These are phyloP conservation scores for Subacronicta megacephala DNA, from an alignment of 2,888 invertebrate genomes.

Conservation along the genomic window DNA sequence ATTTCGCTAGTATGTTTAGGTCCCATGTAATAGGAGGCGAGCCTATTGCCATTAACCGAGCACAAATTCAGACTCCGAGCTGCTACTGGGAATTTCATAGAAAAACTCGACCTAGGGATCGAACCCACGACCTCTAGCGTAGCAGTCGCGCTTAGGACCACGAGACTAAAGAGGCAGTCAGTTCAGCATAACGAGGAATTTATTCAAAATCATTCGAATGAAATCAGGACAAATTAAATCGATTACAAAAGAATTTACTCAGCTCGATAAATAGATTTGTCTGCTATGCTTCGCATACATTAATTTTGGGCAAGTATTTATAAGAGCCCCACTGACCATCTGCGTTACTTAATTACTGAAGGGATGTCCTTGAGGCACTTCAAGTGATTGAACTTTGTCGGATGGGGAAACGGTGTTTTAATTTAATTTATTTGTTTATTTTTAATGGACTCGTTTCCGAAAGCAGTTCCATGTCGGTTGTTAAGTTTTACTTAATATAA, in stretches of 20 bases:
- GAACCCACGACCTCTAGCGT: no score
- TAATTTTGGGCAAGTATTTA: slow-evolving; percentile 42
- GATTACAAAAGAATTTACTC: background rate
- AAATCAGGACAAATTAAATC: slow-evolving; percentile 23
- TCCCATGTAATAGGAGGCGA: no score
- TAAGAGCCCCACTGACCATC: slow-evolving; percentile 29
- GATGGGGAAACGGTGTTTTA: background rate
- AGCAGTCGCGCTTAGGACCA: no score
- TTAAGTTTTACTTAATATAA: no score
- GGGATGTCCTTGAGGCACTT: slow-evolving; percentile 18
- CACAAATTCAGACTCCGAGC: no score
- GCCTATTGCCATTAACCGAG: no score
- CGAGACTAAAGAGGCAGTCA: no score
- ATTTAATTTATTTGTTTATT: background rate
- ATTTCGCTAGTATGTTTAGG: no score
- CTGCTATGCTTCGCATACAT: slow-evolving; percentile 29
- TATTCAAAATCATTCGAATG: slow-evolving; percentile 32
- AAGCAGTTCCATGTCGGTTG: no score
- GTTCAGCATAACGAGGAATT: no score
- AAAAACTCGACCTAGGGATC: no score
- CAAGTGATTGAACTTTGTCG: slow-evolving; percentile 20
- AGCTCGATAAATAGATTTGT: slow-evolving; percentile 11
- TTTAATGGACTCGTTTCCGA: background rate
- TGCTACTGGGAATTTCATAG: no score
- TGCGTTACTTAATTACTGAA: slow-evolving; percentile 32